phyloP scores from a whole-genome alignment of 2,888 invertebrate genomes.

The Leptopilina drosophilae region DNA sequence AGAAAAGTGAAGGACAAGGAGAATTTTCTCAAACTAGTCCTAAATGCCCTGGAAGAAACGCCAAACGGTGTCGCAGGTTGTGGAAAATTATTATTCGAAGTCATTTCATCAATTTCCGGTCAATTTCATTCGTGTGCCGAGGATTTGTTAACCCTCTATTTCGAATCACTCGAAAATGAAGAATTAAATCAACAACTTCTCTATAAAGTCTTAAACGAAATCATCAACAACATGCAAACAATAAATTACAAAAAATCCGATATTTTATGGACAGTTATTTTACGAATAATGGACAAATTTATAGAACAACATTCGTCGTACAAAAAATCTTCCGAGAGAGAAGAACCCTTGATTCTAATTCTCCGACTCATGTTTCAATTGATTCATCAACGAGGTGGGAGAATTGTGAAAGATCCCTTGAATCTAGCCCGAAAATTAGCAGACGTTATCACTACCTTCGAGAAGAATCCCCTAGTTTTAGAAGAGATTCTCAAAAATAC shows the following conservation, averaged over 20 bases:
- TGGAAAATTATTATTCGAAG: slow-evolving; percentile 92
- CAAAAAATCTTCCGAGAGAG: slow-evolving; percentile 47
- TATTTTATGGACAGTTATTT: slow-evolving; percentile 82
- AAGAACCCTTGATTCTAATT: slow-evolving; percentile 77
- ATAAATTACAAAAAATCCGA: slow-evolving; percentile 82
- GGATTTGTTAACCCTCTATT: slow-evolving; percentile 83
- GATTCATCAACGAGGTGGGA: slow-evolving; percentile 82
- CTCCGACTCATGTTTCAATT: slow-evolving; percentile 77
- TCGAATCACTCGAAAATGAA: slow-evolving; percentile 81
- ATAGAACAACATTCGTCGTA: slow-evolving; percentile 59
- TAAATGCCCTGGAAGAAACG: slow-evolving; percentile 83
- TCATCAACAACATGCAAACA: slow-evolving; percentile 81
- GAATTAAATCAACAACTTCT: slow-evolving; percentile 78
- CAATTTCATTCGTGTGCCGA: slow-evolving; percentile 92
- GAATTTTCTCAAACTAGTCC: slow-evolving; percentile 84
- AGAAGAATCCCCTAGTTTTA: slow-evolving; percentile 57
- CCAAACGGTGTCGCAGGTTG: slow-evolving; percentile 87
- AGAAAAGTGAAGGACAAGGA: slow-evolving; percentile 90
- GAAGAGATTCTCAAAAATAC: slow-evolving; percentile 62
- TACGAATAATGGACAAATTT: slow-evolving; percentile 73
- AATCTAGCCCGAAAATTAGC: slow-evolving; percentile 80
- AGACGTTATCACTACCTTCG: slow-evolving; percentile 59
- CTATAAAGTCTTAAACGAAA: slow-evolving; percentile 83
- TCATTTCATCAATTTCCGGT: slow-evolving; percentile 88
- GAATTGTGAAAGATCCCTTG: slow-evolving; percentile 81